phyloP scores from a whole-genome alignment of 2,797 vertebrate species.

The Enteromius treurensis region DNA sequence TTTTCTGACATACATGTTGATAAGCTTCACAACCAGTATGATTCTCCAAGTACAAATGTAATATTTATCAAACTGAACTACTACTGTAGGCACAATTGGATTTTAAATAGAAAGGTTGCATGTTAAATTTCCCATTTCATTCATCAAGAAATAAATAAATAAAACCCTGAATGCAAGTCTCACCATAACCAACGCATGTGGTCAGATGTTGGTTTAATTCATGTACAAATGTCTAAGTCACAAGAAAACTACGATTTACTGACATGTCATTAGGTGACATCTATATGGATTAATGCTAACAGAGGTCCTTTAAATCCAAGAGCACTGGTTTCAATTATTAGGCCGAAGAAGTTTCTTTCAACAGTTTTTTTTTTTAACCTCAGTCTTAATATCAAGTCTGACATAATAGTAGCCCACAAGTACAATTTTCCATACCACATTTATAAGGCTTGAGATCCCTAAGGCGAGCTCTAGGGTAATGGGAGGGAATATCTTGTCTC shows the following conservation, averaged over 20 bases:
- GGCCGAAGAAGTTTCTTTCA: neutral
- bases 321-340: neutral
- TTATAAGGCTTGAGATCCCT: neutral
- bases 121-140: neutral
- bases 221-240: neutral
- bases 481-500: neutral
- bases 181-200: neutral
- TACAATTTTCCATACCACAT: constrained; percentile 3
- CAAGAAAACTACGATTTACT: constrained; percentile 14
- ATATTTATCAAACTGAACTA: neutral
- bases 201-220: neutral
- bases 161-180: neutral
- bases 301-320: constrained; percentile 12
- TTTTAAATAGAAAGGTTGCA: neutral
- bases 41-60: neutral
- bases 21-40: neutral
- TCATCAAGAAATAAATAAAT: neutral
- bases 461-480: neutral
- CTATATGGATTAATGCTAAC: constrained; percentile 10
- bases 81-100: neutral
- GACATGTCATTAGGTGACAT: constrained; percentile 6
- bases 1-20: neutral
- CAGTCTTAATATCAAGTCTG: neutral
- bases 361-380: neutral
- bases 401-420: constrained; percentile 10